Evolutionary conservation across 2,888 invertebrate species (phyloP), one percentile per base, ranked within the genome.

Genomic region (Apodemia zela): DNA sequence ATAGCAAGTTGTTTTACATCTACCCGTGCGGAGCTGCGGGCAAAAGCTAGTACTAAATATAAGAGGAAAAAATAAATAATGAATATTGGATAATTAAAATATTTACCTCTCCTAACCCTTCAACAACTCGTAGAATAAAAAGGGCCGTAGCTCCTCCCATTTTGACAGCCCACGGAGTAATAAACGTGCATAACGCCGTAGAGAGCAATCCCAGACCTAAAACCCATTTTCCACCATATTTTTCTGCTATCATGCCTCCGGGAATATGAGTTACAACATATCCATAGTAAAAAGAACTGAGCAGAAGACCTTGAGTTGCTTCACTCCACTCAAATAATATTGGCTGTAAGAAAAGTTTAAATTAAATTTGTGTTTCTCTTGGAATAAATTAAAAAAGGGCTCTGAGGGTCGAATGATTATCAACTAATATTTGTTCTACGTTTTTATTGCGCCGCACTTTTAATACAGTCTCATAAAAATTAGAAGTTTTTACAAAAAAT

Each of bases 211-310:
- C 98, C 59, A 96, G 76, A 0, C 96, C 96, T 6, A 97, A 89
- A 0, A 96, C 94, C 92, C 96, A 95, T 84, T 97, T 97, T 4
- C 97, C 97, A 13, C 98, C 98, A 70, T 95, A 96, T 69, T 93
- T 93, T 74, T 96, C 96, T 0, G 97, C 95, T 62, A 97, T 75
- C 77, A 96, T 93, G 38, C 97, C 97, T 33, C 97, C 97, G 0
- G 97, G 97, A 13, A 97, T 82, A 73, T 97, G 97, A 0, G 97
- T 97, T 0, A 97, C 65, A 1, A 97, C 93, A 79, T 97, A 97
- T 0, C 97, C 97, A 88, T 96, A 97, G 85, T 96, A 97, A 81
- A 97, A 97, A 0, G 96, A 94, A 17, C 96, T 95, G 0, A 97
- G 87, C 13, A 97, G 93, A n/a, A 96, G 75, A 0, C 97, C 97